A percentile compares a stretch with the other conserved stretches of the same genome.
phyloP scores from a whole-genome alignment of 2,113 vertebrate species.

The Circaetus gallicus region DNA sequence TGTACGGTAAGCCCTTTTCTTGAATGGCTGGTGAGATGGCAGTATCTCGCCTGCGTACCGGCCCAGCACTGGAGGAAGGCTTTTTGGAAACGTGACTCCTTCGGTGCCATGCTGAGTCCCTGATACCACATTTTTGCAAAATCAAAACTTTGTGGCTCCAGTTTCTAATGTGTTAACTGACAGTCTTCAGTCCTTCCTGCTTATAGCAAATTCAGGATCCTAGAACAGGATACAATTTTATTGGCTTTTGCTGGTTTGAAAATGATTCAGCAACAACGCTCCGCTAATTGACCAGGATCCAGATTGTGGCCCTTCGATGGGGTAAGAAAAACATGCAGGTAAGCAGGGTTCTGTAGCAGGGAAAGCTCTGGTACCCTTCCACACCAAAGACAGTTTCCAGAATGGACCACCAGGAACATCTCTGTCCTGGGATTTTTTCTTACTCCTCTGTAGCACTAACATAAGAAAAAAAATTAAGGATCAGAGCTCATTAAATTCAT shows the following conservation, averaged over 20 bases:
- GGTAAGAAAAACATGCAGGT: background rate
- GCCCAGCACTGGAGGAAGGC: background rate
- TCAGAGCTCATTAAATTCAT: background rate
- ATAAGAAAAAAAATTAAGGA: background rate
- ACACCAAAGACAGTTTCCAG: background rate
- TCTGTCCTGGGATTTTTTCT: background rate
- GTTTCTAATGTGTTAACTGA: background rate
- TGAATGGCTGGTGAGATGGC: background rate
- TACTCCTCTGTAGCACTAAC: background rate
- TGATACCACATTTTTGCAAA: background rate
- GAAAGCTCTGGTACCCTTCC: background rate
- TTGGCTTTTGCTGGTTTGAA: background rate
- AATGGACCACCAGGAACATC: background rate
- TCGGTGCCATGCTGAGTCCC: background rate
- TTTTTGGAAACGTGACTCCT: background rate
- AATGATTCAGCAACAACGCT: background rate
- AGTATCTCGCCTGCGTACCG: rapidly evolving
- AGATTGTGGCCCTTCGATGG: background rate
- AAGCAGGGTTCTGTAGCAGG: background rate
- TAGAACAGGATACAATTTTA: background rate
- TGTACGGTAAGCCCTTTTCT: background rate
- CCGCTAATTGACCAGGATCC: background rate
- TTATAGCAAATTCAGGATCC: background rate
- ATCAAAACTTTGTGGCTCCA: background rate
- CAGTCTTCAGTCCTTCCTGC: background rate